phyloP scores from a whole-genome alignment of 2,113 vertebrate species.

The Paratilapia polleni region DNA sequence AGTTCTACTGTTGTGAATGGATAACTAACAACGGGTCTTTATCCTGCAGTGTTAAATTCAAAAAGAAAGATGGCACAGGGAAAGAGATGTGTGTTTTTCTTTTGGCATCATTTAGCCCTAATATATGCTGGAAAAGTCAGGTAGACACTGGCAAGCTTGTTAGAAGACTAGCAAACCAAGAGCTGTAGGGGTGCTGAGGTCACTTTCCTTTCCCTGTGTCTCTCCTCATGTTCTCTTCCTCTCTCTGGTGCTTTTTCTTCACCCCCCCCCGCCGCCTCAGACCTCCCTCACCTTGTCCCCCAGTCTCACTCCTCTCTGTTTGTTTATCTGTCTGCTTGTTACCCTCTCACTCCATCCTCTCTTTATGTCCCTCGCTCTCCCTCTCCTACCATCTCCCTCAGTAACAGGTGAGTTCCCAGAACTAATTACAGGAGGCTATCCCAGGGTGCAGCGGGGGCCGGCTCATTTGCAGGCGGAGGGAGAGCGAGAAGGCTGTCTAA shows the following conservation, averaged over 20 bases:
- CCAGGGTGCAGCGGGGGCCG: constrained; percentile 63
- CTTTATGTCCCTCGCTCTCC: not conserved
- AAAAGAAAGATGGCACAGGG: not conserved
- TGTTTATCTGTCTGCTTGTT: constrained; percentile 57
- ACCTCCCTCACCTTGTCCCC: not conserved
- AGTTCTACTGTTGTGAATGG: not conserved
- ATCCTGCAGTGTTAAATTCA: not conserved
- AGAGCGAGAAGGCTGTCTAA: constrained; percentile 64
- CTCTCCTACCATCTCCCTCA: constrained; percentile 32
- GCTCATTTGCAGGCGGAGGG: constrained; percentile 68
- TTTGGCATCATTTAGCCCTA: not conserved
- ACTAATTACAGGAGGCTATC: constrained; percentile 75
- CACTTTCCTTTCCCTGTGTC: not conserved
- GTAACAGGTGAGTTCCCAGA: constrained; percentile 76
- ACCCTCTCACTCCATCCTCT: constrained; percentile 31
- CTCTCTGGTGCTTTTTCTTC: constrained; percentile 19
- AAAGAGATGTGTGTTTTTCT: not conserved
- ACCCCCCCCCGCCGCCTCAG: not conserved
- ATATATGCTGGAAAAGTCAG: constrained; percentile 20
- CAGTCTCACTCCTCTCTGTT: constrained; percentile 5
- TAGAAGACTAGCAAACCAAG: constrained; percentile 15
- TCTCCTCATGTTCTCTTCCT: constrained; percentile 13
- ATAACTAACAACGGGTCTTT: not conserved
- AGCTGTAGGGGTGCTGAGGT: constrained; percentile 20
- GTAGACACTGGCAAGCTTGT: constrained; percentile 22